A percentile compares a stretch with the other conserved stretches of the same genome.
These are phyloP conservation scores for Pica pica DNA, from an alignment of 2,113 vertebrate species.

Conservation along the genomic window DNA sequence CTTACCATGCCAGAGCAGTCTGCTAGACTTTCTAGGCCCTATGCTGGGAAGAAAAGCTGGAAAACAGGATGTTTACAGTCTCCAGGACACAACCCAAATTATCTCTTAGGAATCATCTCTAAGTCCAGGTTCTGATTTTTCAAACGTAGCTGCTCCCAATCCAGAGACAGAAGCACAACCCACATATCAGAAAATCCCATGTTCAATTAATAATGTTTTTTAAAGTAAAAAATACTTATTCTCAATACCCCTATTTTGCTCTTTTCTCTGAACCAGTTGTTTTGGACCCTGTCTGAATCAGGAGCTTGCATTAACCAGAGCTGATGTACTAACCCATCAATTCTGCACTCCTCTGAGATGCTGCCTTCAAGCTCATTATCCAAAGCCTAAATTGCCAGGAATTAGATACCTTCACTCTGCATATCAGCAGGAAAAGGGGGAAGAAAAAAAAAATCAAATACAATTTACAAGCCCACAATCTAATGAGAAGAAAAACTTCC, in stretches of 20 bases:
- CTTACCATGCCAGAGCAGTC: neutral
- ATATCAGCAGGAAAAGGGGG: neutral
- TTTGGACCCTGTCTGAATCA: neutral
- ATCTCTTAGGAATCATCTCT: neutral
- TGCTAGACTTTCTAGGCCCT: neutral
- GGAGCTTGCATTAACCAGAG: neutral
- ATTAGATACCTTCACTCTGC: neutral
- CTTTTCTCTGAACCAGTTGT: neutral
- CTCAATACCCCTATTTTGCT: neutral
- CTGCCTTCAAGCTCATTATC: constrained; percentile 19
- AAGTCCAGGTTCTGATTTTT: neutral
- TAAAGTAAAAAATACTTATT: neutral
- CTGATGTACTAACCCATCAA: neutral
- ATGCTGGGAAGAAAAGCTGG: neutral
- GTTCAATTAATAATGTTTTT: neutral
- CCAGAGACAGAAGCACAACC: neutral
- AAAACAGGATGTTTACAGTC: neutral
- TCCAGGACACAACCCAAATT: neutral
- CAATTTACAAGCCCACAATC: neutral
- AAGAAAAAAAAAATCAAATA: neutral
- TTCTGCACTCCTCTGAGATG: neutral
- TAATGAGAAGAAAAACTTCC: constrained; percentile 28
- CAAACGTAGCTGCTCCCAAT: neutral
- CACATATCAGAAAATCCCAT: neutral
- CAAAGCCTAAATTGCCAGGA: constrained; percentile 3